phyloP scores from a whole-genome alignment of 2,888 invertebrate species.

The Diarsia rubi region DNA sequence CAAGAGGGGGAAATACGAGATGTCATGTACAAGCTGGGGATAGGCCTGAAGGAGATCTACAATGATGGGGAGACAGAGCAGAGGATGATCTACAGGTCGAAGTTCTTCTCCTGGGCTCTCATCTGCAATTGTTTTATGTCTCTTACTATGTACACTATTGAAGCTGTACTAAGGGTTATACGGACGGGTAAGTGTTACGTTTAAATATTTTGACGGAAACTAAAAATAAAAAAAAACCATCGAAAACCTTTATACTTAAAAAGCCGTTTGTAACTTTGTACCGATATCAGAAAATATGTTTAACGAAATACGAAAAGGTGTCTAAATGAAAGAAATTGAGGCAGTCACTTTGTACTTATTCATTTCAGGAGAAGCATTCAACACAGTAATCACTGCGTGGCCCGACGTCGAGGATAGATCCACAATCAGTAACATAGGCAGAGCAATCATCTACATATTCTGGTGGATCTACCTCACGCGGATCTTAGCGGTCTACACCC shows the following conservation, averaged over 20 bases:
- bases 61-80: constrained; percentile 42
- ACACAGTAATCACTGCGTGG: constrained; percentile 75
- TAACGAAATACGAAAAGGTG: not conserved
- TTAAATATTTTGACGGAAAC: not conserved
- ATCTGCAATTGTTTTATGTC: constrained; percentile 32
- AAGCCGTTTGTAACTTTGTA: not conserved
- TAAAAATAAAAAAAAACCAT: not conserved
- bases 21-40: constrained; percentile 46
- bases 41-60: constrained; percentile 39
- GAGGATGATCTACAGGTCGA: constrained; percentile 47
- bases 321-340: not conserved
- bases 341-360: not conserved
- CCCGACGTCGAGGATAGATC: constrained; percentile 72
- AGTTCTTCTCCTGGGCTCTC: constrained; percentile 48
- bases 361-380: constrained; percentile 69
- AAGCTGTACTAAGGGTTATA: constrained; percentile 41
- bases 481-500: constrained; percentile 62
- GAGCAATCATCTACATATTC: constrained; percentile 68
- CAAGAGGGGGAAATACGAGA: constrained; percentile 33
- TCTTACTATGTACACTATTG: constrained; percentile 36
- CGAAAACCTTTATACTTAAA: not conserved
- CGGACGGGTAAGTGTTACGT: constrained; percentile 33
- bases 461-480: constrained; percentile 75
- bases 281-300: not conserved
- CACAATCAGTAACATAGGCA: constrained; percentile 54